These are phyloP conservation scores for Dromaius novaehollandiae DNA, from an alignment of 2,113 vertebrate species.

Conservation along the genomic window DNA sequence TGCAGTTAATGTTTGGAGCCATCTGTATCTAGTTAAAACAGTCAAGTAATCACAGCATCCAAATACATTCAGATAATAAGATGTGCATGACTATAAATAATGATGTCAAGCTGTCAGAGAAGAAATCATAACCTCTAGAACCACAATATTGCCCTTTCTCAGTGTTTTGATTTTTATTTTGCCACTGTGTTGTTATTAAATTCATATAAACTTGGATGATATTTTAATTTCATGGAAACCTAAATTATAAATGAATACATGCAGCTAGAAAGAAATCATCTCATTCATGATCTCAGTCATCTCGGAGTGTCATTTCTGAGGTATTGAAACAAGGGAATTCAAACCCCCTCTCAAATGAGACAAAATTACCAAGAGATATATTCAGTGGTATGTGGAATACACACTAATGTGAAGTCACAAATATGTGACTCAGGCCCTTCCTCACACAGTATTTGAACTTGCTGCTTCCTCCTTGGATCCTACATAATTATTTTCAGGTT, in stretches of 20 bases:
- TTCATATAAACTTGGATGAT: conserved; percentile 40
- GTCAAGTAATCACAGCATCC: neutral
- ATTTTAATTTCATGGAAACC: conserved; percentile 47
- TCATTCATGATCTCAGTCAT: neutral
- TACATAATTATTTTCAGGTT: neutral
- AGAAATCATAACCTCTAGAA: conserved; percentile 18
- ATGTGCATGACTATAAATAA: conserved; percentile 44
- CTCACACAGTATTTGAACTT: neutral
- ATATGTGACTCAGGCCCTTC: neutral
- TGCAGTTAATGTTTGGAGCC: neutral
- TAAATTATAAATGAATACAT: conserved; percentile 55
- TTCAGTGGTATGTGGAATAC: neutral
- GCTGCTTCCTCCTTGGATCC: neutral
- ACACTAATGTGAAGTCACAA: neutral
- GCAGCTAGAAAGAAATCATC: conserved; percentile 47
- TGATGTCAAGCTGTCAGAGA: conserved; percentile 40
- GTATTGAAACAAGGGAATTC: neutral
- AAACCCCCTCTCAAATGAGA: neutral
- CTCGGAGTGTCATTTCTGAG: conserved; percentile 20
- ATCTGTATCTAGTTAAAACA: neutral
- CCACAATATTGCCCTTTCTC: neutral
- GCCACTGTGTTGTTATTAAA: conserved; percentile 48
- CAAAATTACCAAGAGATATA: neutral
- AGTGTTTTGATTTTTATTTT: conserved; percentile 45
- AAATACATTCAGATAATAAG: conserved; percentile 31